Evolutionary conservation across 2,113 vertebrate species (phyloP), one percentile per base, ranked within the genome.

Genomic region (Saiga tatarica): DNA sequence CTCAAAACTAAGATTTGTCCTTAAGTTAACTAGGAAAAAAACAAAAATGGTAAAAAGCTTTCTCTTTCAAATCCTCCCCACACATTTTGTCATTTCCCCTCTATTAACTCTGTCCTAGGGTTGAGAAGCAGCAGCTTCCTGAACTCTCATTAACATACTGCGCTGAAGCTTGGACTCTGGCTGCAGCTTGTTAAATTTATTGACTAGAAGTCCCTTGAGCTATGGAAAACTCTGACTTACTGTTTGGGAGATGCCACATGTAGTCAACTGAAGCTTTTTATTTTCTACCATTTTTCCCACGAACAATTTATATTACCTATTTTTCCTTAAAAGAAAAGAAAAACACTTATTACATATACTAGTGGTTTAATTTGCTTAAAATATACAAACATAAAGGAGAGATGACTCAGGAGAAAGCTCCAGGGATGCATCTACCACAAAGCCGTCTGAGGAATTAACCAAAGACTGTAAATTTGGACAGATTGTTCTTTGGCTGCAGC

Each of bases 101-200:
- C 97, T 98, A 98, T 98, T 98, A 99, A 98, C 91, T 98, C 87
- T 98, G 98, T 98, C 96, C 97, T 96, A 96, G 96, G 91, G 96
- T 98, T 97, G 97, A 97, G 97, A 98, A 98, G 96, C 98, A 78
- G 92, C 71, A 83, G 84, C 82, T 97, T 90, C 97, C 96, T 98
- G 95, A 97, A 81, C 79, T 98, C 98, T 94, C 94, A 98, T 99
- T 98, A 98, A 96, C 96, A 98, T 99, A 98, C 95, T 95, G 47
- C 88, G 82, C 96, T 98, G 90, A 79, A 97, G 89, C 94, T 96
- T 96, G 79, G 94, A 84, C 95, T 98, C 97, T 98, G 82, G 96
- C 95, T 97, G 64, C 85, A 98, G 97, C 97, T 98, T 98, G 91
- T 98, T 98, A 98, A 98, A 98, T 99, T 99, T 98, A 99, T 98